Evolutionary conservation across 2,113 vertebrate species (phyloP), one percentile per base, ranked within the genome.

Genomic region (Malaclemys terrapin): DNA sequence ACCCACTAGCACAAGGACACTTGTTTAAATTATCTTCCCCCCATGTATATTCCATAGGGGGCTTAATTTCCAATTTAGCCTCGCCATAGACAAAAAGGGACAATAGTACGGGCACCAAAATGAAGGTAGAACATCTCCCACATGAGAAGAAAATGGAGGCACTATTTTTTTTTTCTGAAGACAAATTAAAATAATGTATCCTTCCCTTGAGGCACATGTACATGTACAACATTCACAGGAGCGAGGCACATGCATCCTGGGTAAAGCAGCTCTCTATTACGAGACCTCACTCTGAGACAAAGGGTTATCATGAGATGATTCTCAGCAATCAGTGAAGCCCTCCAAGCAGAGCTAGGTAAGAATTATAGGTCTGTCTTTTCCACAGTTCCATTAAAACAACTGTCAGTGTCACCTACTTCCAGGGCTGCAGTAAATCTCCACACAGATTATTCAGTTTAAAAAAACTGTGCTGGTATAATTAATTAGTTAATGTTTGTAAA

Each of bases 341-440:
- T 49, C 24, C 81, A n/a, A 52, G 5, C 24, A 0, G 0, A 29
- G 27, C 52, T 62, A 78, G 0, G 0, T n/a, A 62, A 47, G 53
- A 27, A 22, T 24, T n/a, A 38, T 31, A 27, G 65, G 10, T 49
- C 1, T 3, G 17, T 35, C n/a, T n/a, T 25, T 42, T 75, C 62
- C n/a, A 42, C 24, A 76, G 29, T 10, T 10, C 2, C 13, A 2
- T 1, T 10, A 42, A 38, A 90, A 87, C 0, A 0, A 45, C 72
- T 56, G 16, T 22, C 4, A 1, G 6, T 50, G 20, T 22, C 4
- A 1, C 10, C 38, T 19, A 31, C 38, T 25, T 82, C 17, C 27
- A 1, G 4, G 19, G 27, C 59, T 35, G 56, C 17, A 10, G 47
- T 1, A 56, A 65, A 56, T 50, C 79, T 80, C 27, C 38, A 53